Evolutionary conservation across 2,888 invertebrate species (phyloP), one percentile per base, ranked within the genome.

Genomic region (Scaptomyza caliginosa): DNA sequence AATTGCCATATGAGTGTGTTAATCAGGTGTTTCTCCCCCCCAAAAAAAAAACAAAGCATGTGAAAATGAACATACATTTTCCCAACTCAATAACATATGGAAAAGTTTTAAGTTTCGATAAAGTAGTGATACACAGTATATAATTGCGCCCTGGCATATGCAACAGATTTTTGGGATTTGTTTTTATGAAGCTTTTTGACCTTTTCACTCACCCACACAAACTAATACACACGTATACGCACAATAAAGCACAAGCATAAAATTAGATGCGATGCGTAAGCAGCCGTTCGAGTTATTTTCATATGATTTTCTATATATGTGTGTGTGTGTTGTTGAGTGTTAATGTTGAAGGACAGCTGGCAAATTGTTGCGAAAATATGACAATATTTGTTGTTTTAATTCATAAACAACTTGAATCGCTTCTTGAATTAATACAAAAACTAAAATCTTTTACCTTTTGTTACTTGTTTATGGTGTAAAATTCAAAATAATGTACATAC

Each of bases 1-100:
- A 62, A 24, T 62, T 67, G 11, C 16, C 58, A 58, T 58, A 56
- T 58, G 55, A 55, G 54, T 46, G 59, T 46, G 55, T 49, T 50
- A 54, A 67, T 50, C 58, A 48, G 32, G 38, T 58, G 21, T n/a
- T n/a, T n/a, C n/a, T n/a, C n/a, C n/a, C n/a, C n/a, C n/a, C n/a
- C 4, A 16, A 10, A 57, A 51, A 21, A 7, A 52, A 51, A 48
- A 56, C 59, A 32, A 55, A 60, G 63, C 59, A 59, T 60, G 60
- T 74, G 66, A 58, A 66, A 76, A 76, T 72, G n/a, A n/a, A n/a
- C n/a, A n/a, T n/a, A n/a, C n/a, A n/a, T n/a, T n/a, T n/a, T n/a
- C n/a, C n/a, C n/a, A 17, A 21, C 23, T 16, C 42, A 80, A 54
- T 86, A 80, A 54, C 79, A 80, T 86, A 86, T 81, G 80, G 85